These are phyloP conservation scores for Falco novaeseelandiae DNA, from an alignment of 2,797 vertebrate species.

Conservation along the genomic window DNA sequence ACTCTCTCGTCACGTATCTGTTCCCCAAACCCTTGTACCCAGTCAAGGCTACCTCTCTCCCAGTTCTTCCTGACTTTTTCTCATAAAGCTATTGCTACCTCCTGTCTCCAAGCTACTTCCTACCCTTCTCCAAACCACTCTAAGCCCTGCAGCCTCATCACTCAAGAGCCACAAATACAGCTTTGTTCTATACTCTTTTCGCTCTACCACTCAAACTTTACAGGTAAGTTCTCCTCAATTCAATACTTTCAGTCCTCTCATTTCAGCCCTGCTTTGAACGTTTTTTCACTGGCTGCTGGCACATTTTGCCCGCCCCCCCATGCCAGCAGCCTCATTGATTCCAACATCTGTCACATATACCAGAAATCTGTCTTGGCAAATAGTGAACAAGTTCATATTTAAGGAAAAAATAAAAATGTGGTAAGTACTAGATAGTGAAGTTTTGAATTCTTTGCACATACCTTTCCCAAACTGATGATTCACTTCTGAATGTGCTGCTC, in stretches of 20 bases:
- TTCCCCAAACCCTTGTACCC: not conserved
- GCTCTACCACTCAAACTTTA: not conserved
- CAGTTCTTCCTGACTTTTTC: not conserved
- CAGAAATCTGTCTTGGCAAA: not conserved
- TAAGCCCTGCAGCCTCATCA: not conserved
- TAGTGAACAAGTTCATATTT: not conserved
- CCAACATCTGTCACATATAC: not conserved
- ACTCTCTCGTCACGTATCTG: not conserved
- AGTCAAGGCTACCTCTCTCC: not conserved
- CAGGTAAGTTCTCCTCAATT: not conserved
- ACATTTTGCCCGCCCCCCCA: not conserved
- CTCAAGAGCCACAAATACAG: not conserved
- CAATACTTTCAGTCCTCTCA: not conserved
- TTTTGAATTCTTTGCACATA: not conserved
- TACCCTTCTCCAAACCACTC: not conserved
- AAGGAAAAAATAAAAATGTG: not conserved
- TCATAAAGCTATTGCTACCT: not conserved
- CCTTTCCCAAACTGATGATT: not conserved
- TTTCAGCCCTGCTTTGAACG: not conserved
- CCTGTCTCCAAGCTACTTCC: not conserved
- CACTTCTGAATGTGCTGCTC: not conserved
- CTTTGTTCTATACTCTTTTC: not conserved
- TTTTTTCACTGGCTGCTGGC: not conserved
- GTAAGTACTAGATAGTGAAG: not conserved
- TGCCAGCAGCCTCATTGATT: not conserved